Conservation (phyloP, 2,888 invertebrate genomes). For the Aleiodes testaceus region DNA sequence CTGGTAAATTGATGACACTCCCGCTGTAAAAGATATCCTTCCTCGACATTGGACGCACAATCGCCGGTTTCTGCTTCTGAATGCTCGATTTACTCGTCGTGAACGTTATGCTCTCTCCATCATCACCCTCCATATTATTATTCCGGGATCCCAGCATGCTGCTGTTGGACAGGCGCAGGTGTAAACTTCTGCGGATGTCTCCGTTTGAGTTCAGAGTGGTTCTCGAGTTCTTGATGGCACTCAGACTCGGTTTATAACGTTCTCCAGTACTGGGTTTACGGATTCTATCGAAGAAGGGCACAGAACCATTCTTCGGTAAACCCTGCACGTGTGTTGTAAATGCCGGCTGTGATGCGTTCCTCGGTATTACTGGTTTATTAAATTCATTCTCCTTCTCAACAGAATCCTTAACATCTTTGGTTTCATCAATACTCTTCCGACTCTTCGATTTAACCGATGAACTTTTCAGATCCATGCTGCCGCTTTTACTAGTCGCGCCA, state of each 20-base stretch:
- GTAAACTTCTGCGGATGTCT: conserved; percentile 80
- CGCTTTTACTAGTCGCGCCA: conserved; percentile 75
- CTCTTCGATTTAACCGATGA: conserved; percentile 64
- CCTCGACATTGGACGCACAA: conserved; percentile 92
- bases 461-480: conserved; percentile 70
- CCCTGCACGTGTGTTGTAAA: conserved; percentile 84
- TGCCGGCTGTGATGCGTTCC: conserved; percentile 91
- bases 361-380: conserved; percentile 78
- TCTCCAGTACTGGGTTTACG: conserved; percentile 89
- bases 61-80: conserved; percentile 76
- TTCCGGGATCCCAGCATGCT: conserved; percentile 77
- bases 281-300: conserved; percentile 91
- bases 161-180: conserved; percentile 76
- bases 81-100: conserved; percentile 74
- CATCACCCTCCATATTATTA: conserved; percentile 76
- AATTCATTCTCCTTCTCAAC: conserved; percentile 68
- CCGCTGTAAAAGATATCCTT: conserved; percentile 99
- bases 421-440: conserved; percentile 70
- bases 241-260: conserved; percentile 87
- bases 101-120: conserved; percentile 82
- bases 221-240: conserved; percentile 85
- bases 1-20: conserved; percentile 93
- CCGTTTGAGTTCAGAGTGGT: conserved; percentile 84
- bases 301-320: conserved; percentile 90
- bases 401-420: conserved; percentile 62